These are phyloP conservation scores for Sinopyrophorus schimmeli DNA, from an alignment of 2,888 invertebrate species.

Conservation along the genomic window DNA sequence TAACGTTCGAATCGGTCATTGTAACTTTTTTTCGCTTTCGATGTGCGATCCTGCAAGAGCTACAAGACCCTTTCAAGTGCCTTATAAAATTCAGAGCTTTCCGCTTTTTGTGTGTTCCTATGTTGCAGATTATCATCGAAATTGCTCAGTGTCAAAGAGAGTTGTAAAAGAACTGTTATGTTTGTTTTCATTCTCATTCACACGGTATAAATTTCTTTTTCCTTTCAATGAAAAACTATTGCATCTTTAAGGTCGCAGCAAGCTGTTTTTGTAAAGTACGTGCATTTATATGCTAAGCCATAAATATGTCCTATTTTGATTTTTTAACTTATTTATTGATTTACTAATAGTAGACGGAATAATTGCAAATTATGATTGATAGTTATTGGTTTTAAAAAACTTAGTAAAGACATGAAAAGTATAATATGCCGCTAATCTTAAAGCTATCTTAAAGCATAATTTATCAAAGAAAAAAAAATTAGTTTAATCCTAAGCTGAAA, in stretches of 20 bases:
- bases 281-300: constrained; percentile 43
- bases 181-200: constrained; percentile 51
- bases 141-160: constrained; percentile 47
- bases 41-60: constrained; percentile 38
- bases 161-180: constrained; percentile 49
- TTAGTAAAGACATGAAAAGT: too few relatives aligned
- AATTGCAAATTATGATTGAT: constrained; percentile 17
- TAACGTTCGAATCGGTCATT: constrained; percentile 11
- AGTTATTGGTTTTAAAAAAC: too few relatives aligned
- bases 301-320: constrained; percentile 43
- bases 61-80: constrained; percentile 30
- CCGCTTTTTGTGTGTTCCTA: constrained; percentile 39
- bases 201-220: constrained; percentile 51
- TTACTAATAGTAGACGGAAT: constrained; percentile 44
- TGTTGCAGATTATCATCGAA: constrained; percentile 46
- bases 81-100: constrained; percentile 43
- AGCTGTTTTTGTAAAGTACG: constrained; percentile 27
- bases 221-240: constrained; percentile 39
- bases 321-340: constrained; percentile 40
- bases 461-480: too few relatives aligned
- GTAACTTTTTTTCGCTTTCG: constrained; percentile 8
- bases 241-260: constrained; percentile 40
- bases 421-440: too few relatives aligned
- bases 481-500: too few relatives aligned
- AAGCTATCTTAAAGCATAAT: too few relatives aligned